Base-by-base conservation (phyloP, 1,140 invertebrate species). In the Drosophila sucinea region DNA sequence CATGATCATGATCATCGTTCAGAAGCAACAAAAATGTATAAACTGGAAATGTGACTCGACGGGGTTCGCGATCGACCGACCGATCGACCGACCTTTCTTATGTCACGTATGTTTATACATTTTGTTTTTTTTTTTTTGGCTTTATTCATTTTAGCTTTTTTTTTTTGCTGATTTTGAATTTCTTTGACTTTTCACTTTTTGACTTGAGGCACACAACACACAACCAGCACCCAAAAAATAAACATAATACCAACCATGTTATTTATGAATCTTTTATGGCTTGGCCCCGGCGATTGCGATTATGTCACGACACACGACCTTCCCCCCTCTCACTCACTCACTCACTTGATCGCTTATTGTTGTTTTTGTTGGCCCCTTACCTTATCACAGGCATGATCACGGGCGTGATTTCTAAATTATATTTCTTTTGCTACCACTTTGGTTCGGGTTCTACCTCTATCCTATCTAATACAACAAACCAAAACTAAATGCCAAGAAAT, bases 181-280 rank as follows among this genome's bases (percentile, higher is more conserved):
- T 40, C 60, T 75, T 76, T 76, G 41, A 73, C 73, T 73, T 77
- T 77, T 73, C 72, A 76, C 65, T 75, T 76, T 51, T 58, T 38
- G 32, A 38, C 56, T 58, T 58, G 56, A 10, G 32, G n/a, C 56
- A 25, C 29, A 56, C 11, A 17, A n/a, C 11, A 6, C n/a, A 41
- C 40, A 17, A 1, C 11, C n/a, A 23, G 40, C 5, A 8, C 5
- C 25, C 4, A 8, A 4, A 47, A 44, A 17, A 44, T 6, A 25
- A 47, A 47, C 5, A 47, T 8, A 47, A 47, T 2, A 47, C 23
- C 17, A 47, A 47, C 17, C 44, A 51, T 51, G 23, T 27, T 51
- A 58, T 58, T 58, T 58, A 58, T 58, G 56, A 58, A 27, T 51
- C 25, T 51, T 51, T 51, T 51, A n/a, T 51, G 23, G 25, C 44